Evolutionary conservation across 2,888 invertebrate genomes (phyloP).

Genomic region (Eupithecia dodoneata): DNA sequence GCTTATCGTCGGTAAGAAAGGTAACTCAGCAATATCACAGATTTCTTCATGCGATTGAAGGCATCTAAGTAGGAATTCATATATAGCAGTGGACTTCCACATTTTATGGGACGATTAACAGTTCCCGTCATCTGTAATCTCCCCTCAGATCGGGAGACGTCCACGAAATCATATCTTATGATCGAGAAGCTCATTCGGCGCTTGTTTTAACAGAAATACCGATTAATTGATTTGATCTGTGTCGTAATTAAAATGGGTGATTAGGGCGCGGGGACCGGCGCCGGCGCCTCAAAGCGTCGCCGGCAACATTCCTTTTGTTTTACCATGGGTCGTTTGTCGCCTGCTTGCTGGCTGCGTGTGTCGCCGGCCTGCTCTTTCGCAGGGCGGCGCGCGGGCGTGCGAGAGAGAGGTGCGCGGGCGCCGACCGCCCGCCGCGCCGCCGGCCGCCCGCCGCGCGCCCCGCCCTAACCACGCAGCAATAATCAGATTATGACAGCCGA

Average conservation of each 20-base stretch:
- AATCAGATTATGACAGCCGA: slow-evolving; percentile 83
- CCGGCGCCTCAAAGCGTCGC: slow-evolving; percentile 84
- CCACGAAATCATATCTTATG: slow-evolving; percentile 65
- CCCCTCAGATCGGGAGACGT: slow-evolving; percentile 60
- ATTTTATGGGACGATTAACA: slow-evolving; percentile 34
- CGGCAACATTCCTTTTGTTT: slow-evolving; percentile 84
- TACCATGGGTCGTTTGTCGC: slow-evolving; percentile 84
- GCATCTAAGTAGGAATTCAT: slow-evolving; percentile 10
- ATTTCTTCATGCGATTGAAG: slow-evolving; percentile 5
- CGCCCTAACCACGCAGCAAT: slow-evolving; percentile 76
- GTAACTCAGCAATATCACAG: slow-evolving; percentile 2
- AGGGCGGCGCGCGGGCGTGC: slow-evolving; percentile 44
- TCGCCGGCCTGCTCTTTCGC: slow-evolving; percentile 52
- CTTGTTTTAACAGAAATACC: slow-evolving; percentile 83
- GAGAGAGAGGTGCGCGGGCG: slow-evolving; percentile 76
- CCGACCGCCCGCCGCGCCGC: slow-evolving; percentile 82
- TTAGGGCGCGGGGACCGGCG: slow-evolving; percentile 82
- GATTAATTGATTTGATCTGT: slow-evolving; percentile 85
- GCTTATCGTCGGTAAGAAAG: not conserved
- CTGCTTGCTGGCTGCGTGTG: slow-evolving; percentile 68
- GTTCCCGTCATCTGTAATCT: slow-evolving; percentile 67
- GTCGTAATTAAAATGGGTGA: slow-evolving; percentile 84
- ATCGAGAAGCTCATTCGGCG: slow-evolving; percentile 71
- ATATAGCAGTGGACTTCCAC: slow-evolving; percentile 19
- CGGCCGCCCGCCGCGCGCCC: slow-evolving; percentile 78